A percentile compares a stretch with the other conserved stretches of the same genome.
phyloP scores from a whole-genome alignment of 2,113 vertebrate genomes.

The Sylvilagus bachmani region DNA sequence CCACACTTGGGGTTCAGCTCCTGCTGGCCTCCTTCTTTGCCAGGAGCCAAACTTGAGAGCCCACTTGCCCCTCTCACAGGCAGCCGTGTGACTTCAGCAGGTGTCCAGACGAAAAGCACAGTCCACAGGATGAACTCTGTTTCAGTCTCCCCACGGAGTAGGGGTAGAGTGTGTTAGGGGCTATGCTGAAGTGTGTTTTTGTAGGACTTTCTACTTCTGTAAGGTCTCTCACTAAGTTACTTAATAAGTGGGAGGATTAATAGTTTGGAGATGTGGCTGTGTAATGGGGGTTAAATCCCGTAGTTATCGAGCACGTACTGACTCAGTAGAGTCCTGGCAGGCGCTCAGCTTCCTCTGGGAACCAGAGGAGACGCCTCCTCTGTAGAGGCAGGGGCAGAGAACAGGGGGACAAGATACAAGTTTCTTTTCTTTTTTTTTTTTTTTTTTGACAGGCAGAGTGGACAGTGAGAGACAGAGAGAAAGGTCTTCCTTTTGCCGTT shows the following conservation, averaged over 20 bases:
- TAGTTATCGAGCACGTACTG: background rate
- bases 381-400: background rate
- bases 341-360: background rate
- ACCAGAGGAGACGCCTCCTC: background rate
- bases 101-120: background rate
- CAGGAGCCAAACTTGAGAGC: constrained; percentile 57
- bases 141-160: background rate
- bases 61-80: constrained; percentile 54
- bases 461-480: too few relatives aligned
- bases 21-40: constrained; percentile 5
- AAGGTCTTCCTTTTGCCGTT: too few relatives aligned
- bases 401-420: background rate
- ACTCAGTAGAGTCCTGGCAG: too few relatives aligned
- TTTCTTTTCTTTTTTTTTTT: too few relatives aligned
- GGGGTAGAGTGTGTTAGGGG: background rate
- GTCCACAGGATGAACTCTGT: background rate
- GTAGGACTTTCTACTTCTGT: background rate
- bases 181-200: background rate
- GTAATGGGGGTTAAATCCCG: background rate
- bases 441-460: too few relatives aligned
- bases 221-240: background rate
- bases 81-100: constrained; percentile 80
- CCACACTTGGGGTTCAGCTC: background rate
- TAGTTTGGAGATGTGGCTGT: background rate
- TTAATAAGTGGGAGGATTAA: background rate